A percentile compares a stretch with the other conserved stretches of the same genome.
These are phyloP conservation scores for Drosophila sechellia DNA, from an alignment of 1,140 invertebrate genomes.

Conservation along the genomic window DNA sequence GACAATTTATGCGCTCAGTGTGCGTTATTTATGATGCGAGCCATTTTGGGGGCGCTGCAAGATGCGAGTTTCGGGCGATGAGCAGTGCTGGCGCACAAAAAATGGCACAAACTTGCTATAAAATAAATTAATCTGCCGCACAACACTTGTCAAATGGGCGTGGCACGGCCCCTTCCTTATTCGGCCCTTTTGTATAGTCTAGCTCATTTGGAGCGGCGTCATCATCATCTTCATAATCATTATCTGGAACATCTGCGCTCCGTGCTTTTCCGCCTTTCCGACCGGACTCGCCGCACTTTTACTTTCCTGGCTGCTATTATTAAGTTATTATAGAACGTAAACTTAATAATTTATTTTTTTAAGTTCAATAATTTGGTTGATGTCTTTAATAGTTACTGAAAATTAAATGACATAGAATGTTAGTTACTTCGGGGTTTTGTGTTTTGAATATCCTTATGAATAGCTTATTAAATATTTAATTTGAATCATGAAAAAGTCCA, in stretches of 20 bases:
- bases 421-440: too few species aligned
- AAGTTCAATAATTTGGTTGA: too few species aligned
- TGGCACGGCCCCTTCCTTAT: constrained; percentile 1
- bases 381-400: too few species aligned
- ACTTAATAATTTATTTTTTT: not conserved
- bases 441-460: too few species aligned
- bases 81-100: constrained; percentile 36
- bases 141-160: constrained; percentile 59
- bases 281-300: constrained; percentile 6
- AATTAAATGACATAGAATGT: too few species aligned
- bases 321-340: constrained; percentile 2
- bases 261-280: constrained; percentile 5
- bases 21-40: constrained; percentile 63
- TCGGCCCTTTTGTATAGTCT: constrained; percentile 12
- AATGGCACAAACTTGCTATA: constrained; percentile 67
- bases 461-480: too few species aligned
- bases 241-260: constrained; percentile 33
- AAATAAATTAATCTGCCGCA: constrained; percentile 76
- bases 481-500: too few species aligned
- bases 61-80: constrained; percentile 3
- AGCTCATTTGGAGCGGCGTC: constrained; percentile 49
- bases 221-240: constrained; percentile 47
- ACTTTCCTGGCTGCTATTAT: constrained; percentile 1
- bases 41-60: constrained; percentile 30
- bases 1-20: constrained; percentile 61